These are phyloP conservation scores for Gymnobelideus leadbeateri DNA, from an alignment of 2,113 vertebrate genomes.

Conservation along the genomic window DNA sequence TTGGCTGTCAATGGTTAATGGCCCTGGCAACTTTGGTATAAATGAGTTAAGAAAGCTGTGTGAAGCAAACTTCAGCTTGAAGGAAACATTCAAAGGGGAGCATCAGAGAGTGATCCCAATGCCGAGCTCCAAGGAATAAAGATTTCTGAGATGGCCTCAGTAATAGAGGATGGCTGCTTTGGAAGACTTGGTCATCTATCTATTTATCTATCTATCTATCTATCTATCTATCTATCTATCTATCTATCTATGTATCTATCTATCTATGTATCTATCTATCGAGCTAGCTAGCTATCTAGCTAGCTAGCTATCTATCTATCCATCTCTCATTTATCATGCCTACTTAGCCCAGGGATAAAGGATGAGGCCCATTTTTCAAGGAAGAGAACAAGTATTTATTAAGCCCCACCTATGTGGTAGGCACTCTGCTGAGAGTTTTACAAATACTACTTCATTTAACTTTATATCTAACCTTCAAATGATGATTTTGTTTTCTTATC, in stretches of 20 bases:
- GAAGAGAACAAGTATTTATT: background rate
- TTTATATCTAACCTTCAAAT: background rate
- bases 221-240: too few relatives aligned
- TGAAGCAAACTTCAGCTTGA: background rate
- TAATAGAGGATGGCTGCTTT: background rate
- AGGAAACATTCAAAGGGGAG: background rate
- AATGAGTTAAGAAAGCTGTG: background rate
- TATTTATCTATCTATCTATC: background rate
- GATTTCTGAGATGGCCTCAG: background rate
- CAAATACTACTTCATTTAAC: background rate
- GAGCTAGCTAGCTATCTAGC: too few relatives aligned
- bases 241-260: too few relatives aligned
- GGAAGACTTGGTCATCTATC: background rate
- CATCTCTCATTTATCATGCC: too few relatives aligned
- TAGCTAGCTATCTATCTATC: too few relatives aligned
- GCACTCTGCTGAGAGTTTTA: background rate
- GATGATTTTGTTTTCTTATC: background rate
- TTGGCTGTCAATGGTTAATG: background rate
- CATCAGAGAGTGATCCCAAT: background rate
- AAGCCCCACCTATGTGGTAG: background rate
- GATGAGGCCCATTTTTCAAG: background rate
- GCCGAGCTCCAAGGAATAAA: background rate
- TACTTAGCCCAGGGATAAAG: background rate
- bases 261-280: too few relatives aligned
- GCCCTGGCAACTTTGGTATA: background rate